A percentile compares a stretch with the other conserved stretches of the same genome.
These are phyloP conservation scores for Marmota flaviventris DNA, from an alignment of 2,113 vertebrate genomes.

Conservation along the genomic window DNA sequence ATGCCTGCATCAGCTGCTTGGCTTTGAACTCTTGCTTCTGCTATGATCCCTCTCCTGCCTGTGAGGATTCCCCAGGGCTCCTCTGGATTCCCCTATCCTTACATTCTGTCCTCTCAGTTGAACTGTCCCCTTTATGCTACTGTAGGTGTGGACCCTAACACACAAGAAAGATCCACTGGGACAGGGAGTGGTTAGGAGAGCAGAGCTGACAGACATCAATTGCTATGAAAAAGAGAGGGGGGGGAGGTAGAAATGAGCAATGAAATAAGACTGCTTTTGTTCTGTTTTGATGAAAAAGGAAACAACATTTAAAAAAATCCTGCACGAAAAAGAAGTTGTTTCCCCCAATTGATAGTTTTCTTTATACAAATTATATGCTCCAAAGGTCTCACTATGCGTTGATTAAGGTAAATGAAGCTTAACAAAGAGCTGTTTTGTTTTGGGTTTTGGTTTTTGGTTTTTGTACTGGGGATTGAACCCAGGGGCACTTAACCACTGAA, in stretches of 20 bases:
- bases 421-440: neutral
- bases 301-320: neutral
- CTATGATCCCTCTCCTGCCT: neutral
- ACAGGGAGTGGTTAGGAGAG: neutral
- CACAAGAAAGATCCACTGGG: neutral
- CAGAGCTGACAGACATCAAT: neutral
- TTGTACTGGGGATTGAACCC: too few species aligned
- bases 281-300: slow-evolving; percentile 38
- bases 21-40: slow-evolving; percentile 11
- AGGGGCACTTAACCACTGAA: too few species aligned
- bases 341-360: neutral
- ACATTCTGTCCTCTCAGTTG: neutral
- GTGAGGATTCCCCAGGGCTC: neutral
- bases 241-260: neutral
- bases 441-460: too few species aligned
- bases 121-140: neutral
- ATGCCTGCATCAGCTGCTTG: neutral
- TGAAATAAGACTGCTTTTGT: neutral
- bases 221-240: neutral
- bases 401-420: slow-evolving; percentile 32
- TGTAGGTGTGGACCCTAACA: neutral
- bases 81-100: neutral
- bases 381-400: neutral
- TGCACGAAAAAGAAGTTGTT: neutral
- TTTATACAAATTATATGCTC: neutral